A percentile compares a stretch with the other conserved stretches of the same genome.
phyloP scores from a whole-genome alignment of 2,888 invertebrate genomes.

The Chloromyia formosa region DNA sequence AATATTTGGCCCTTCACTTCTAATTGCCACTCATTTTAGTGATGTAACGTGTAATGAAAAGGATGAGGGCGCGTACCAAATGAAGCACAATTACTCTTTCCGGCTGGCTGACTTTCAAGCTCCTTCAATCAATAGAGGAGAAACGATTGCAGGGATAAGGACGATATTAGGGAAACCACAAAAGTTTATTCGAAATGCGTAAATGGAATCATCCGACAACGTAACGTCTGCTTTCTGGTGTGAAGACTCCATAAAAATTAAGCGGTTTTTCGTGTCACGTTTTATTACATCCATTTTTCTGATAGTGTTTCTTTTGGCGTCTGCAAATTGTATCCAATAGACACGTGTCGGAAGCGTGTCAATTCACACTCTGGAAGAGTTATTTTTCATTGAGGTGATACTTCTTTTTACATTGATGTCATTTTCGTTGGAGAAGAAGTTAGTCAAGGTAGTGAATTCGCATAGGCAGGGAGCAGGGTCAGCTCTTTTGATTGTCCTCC shows the following conservation, averaged over 20 bases:
- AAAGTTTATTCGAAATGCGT: conserved; percentile 26
- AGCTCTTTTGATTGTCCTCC: too few relatives aligned
- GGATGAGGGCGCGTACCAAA: conserved; percentile 43
- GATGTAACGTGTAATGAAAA: conserved; percentile 32
- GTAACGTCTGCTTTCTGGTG: background rate
- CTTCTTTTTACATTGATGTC: too few relatives aligned
- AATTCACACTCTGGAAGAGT: conserved; percentile 16
- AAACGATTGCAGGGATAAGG: conserved; percentile 10
- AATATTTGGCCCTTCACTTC: conserved; percentile 21
- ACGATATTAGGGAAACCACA: conserved; percentile 35
- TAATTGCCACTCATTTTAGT: conserved; percentile 37
- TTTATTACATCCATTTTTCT: conserved; percentile 51
- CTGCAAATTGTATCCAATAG: conserved; percentile 47
- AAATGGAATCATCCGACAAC: conserved; percentile 31
- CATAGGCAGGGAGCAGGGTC: too few relatives aligned
- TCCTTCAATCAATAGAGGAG: conserved; percentile 18
- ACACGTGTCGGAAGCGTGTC: conserved; percentile 49
- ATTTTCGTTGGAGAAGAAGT: too few relatives aligned
- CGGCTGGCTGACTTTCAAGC: conserved; percentile 44
- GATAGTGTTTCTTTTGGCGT: conserved; percentile 45
- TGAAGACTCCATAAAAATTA: conserved; percentile 49
- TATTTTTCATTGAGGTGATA: conserved; percentile 28
- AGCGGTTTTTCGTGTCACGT: conserved; percentile 51
- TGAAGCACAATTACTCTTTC: conserved; percentile 49
- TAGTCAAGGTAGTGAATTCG: too few relatives aligned